These are phyloP conservation scores for Tricholaema leucomelas DNA, from an alignment of 2,113 vertebrate species.

Conservation along the genomic window DNA sequence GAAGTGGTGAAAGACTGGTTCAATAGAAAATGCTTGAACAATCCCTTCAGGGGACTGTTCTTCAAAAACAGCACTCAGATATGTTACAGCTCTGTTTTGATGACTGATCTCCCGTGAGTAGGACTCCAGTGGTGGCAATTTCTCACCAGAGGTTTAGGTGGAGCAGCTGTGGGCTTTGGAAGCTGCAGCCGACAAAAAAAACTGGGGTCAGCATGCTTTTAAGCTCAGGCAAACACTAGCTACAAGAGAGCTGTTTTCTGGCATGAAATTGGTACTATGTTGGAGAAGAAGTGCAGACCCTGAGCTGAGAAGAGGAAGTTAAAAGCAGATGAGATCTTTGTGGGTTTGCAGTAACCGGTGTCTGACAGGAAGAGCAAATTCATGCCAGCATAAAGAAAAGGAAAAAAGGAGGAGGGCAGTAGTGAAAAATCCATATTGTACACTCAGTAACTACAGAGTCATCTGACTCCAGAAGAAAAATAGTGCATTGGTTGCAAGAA, in stretches of 20 bases:
- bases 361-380: constrained; percentile 48
- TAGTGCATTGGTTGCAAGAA: neutral
- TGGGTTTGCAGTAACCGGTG: constrained; percentile 49
- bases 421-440: constrained; percentile 50
- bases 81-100: neutral
- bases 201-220: neutral
- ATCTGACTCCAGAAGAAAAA: neutral
- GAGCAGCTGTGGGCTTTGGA: neutral
- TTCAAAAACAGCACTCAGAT: neutral
- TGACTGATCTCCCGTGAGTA: neutral
- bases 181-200: neutral
- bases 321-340: constrained; percentile 63
- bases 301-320: constrained; percentile 37
- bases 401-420: neutral
- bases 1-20: neutral
- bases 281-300: constrained; percentile 24
- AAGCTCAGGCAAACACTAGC: neutral
- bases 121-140: neutral
- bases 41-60: neutral
- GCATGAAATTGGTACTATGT: neutral
- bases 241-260: neutral
- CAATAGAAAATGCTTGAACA: neutral
- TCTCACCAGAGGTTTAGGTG: neutral
- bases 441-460: neutral
- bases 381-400: neutral